Percentiles rank a stretch among this genome's conserved stretches.
phyloP scores from a whole-genome alignment of 2,113 vertebrate species.

The Hippopotamus amphibius region DNA sequence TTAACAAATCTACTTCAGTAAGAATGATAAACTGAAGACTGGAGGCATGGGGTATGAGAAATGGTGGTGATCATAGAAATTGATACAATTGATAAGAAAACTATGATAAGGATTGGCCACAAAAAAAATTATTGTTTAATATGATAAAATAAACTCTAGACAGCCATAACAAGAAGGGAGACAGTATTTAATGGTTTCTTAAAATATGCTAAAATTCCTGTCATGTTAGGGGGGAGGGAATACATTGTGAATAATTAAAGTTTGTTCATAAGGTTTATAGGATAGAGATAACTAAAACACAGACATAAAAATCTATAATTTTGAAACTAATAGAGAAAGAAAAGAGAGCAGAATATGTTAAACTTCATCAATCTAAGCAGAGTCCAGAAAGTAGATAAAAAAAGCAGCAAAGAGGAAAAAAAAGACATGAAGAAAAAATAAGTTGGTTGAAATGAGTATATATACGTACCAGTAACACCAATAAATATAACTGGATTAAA shows the following conservation, averaged over 20 bases:
- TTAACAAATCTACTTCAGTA: neutral
- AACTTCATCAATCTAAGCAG: neutral
- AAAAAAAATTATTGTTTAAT: neutral
- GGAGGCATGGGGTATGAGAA: neutral
- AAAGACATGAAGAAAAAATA: neutral
- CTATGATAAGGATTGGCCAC: neutral
- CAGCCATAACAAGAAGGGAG: neutral
- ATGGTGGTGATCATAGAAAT: neutral
- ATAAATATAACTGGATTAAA: neutral
- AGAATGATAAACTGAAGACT: neutral
- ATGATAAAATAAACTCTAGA: neutral
- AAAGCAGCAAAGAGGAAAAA: neutral
- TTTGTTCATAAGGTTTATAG: neutral
- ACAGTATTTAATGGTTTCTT: neutral
- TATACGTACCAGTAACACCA: neutral
- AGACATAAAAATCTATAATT: constrained; percentile 19
- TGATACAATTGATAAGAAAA: neutral
- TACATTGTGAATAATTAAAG: neutral
- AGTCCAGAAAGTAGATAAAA: neutral
- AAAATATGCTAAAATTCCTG: neutral
- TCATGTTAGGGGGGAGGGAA: neutral
- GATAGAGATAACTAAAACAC: constrained; percentile 5
- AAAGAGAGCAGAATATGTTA: neutral
- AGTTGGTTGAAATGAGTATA: neutral
- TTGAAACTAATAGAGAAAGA: neutral